Conservation (phyloP, 1,140 invertebrate species). For the Elymnias hypermnestra region DNA sequence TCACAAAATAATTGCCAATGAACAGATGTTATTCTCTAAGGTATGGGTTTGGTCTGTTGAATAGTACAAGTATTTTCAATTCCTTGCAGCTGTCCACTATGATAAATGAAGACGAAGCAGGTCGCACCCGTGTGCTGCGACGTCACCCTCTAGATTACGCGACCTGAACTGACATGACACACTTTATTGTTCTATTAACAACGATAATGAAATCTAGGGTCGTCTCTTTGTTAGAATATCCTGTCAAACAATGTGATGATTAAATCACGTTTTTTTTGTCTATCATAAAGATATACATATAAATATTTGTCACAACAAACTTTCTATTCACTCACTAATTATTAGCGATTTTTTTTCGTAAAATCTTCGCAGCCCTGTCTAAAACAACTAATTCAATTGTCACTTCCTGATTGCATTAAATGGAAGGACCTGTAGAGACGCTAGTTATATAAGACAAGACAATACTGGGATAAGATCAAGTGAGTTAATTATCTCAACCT, state of each 20-base stretch:
- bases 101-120: constrained; percentile 7
- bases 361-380: constrained; percentile 22
- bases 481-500: constrained; percentile 27
- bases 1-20: too few species aligned
- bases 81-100: too few species aligned
- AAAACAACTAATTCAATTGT: constrained; percentile 49
- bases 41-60: too few species aligned
- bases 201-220: constrained; percentile 54
- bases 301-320: neutral
- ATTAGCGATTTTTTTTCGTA: neutral
- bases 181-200: constrained; percentile 62
- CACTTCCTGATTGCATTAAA: constrained; percentile 54
- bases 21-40: too few species aligned
- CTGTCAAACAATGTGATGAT: constrained; percentile 13
- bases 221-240: constrained; percentile 38
- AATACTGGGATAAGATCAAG: constrained; percentile 22
- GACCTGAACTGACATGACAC: constrained; percentile 56
- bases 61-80: too few species aligned
- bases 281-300: neutral
- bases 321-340: neutral
- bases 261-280: neutral
- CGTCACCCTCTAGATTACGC: constrained; percentile 49
- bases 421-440: constrained; percentile 18
- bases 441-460: constrained; percentile 17
- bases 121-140: constrained; percentile 30